phyloP scores from a whole-genome alignment of 2,113 vertebrate genomes.

The Chauna torquata region DNA sequence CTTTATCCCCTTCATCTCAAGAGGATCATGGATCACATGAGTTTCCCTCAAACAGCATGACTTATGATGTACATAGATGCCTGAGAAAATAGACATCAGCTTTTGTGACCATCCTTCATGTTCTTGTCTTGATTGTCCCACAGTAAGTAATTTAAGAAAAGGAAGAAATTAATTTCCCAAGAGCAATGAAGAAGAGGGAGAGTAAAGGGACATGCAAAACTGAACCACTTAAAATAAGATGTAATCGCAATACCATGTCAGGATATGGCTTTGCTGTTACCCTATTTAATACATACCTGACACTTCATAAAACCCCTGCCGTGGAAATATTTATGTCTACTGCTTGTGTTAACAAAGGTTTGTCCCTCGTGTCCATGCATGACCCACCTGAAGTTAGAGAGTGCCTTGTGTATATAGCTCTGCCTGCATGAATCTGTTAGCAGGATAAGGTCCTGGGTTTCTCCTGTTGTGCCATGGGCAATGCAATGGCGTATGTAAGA shows the following conservation, averaged over 20 bases:
- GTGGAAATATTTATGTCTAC: not conserved
- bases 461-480: not conserved
- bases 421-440: not conserved
- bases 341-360: not conserved
- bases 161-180: not conserved
- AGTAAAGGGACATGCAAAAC: not conserved
- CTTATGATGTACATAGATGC: not conserved
- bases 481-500: not conserved
- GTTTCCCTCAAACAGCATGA: not conserved
- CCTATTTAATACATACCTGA: not conserved
- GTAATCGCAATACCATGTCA: not conserved
- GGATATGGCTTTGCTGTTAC: not conserved
- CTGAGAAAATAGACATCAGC: not conserved
- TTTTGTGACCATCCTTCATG: not conserved
- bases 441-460: not conserved
- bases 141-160: not conserved
- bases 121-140: not conserved
- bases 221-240: not conserved
- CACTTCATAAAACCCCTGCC: not conserved
- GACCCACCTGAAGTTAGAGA: not conserved
- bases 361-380: not conserved
- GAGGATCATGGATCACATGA: not conserved
- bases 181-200: not conserved
- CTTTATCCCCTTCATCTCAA: not conserved
- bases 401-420: not conserved